Evolutionary conservation across 2,797 vertebrate species (phyloP).

Genomic region (Acanthis flammea): DNA sequence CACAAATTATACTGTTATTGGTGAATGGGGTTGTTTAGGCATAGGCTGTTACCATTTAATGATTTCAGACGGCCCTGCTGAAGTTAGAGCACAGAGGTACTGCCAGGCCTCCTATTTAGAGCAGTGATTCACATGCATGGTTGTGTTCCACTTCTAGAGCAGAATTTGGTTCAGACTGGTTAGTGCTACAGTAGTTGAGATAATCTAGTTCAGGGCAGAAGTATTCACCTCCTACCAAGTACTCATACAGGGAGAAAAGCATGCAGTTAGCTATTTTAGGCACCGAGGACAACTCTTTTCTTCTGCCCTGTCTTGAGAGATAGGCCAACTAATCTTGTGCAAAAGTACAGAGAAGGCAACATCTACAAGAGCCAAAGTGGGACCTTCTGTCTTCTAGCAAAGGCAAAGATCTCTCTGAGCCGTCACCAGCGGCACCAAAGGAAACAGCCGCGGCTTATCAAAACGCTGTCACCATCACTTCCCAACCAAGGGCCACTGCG

Average conservation of each 20-base stretch:
- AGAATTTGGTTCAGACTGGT: not conserved
- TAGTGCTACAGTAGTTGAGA: not conserved
- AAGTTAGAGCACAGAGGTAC: not conserved
- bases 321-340: not conserved
- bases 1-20: not conserved
- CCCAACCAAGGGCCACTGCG: not conserved
- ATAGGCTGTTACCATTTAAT: not conserved
- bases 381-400: not conserved
- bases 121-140: no score
- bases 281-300: not conserved
- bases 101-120: not conserved
- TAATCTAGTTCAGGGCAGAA: not conserved
- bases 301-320: not conserved
- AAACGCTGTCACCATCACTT: constrained; percentile 41
- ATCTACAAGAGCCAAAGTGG: not conserved
- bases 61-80: not conserved
- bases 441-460: constrained; percentile 39
- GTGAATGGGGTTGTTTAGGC: not conserved
- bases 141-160: not conserved
- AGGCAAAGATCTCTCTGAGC: not conserved
- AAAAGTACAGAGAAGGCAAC: not conserved
- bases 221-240: not conserved
- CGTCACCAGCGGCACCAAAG: not conserved
- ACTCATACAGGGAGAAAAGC: rapidly evolving
- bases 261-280: not conserved